Evolutionary conservation across 2,113 vertebrate genomes (phyloP).

Genomic region (Strigops habroptila): DNA sequence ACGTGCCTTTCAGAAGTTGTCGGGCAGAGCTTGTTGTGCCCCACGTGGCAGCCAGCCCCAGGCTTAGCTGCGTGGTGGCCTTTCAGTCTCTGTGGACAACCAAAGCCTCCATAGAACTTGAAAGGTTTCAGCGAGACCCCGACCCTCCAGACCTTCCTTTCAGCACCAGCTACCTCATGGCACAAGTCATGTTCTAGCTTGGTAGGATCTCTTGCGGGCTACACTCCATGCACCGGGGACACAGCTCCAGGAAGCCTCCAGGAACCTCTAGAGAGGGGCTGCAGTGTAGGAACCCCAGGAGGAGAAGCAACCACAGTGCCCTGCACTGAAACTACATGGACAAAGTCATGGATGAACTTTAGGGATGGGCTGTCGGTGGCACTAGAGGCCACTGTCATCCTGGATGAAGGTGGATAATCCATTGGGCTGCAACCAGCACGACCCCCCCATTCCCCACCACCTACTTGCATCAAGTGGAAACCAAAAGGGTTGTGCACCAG

Average conservation of each 20-base stretch:
- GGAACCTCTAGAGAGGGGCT: neutral
- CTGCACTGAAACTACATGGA: neutral
- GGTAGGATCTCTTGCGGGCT: neutral
- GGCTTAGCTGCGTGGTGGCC: accelerated
- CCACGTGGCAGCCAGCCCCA: accelerated
- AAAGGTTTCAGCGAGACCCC: neutral
- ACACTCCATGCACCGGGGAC: neutral
- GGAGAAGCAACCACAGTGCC: neutral
- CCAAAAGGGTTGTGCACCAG: neutral
- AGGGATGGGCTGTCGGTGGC: neutral
- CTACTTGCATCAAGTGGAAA: accelerated
- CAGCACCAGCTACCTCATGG: neutral
- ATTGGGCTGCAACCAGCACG: neutral
- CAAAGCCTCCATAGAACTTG: accelerated
- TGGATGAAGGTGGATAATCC: neutral
- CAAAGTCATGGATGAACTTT: neutral
- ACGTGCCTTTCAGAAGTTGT: neutral
- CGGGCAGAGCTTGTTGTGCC: accelerated
- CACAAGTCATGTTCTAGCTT: neutral
- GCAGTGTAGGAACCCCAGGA: accelerated
- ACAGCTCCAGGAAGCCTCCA: neutral
- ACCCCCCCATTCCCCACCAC: no score
- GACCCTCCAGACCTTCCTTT: neutral
- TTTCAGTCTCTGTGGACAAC: neutral
- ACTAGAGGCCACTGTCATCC: conserved; percentile 34